phyloP scores from a whole-genome alignment of 1,140 invertebrate species.

The Papilio machaon region DNA sequence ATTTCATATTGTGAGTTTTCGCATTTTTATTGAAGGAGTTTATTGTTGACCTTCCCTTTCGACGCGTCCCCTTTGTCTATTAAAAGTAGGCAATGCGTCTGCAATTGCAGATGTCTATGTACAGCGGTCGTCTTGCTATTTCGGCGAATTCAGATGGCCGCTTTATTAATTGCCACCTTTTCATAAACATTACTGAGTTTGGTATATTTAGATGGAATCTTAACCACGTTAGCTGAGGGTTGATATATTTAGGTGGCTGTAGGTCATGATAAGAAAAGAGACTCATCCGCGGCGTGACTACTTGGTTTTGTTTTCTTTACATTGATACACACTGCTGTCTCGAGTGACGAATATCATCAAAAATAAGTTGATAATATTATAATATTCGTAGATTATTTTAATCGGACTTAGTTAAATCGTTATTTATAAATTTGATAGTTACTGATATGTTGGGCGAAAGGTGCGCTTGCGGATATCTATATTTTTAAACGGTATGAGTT shows the following conservation, averaged over 20 bases:
- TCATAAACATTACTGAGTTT: not conserved
- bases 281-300: slow-evolving; percentile 45
- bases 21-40: not conserved
- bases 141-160: too few species aligned
- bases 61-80: too few species aligned
- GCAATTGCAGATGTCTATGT: too few species aligned
- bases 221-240: slow-evolving; percentile 18
- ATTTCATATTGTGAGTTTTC: not conserved
- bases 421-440: too few species aligned
- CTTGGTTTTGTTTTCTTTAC: slow-evolving; percentile 42
- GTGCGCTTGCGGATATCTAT: too few species aligned
- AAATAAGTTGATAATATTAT: not conserved
- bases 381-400: not conserved
- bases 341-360: not conserved
- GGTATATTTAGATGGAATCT: not conserved
- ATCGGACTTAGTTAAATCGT: too few species aligned
- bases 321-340: slow-evolving; percentile 40
- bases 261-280: slow-evolving; percentile 60
- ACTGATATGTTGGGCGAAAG: too few species aligned
- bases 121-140: too few species aligned
- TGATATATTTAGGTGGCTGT: slow-evolving; percentile 51
- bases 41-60: too few species aligned
- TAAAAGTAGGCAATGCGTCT: too few species aligned
- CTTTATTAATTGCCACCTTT: too few species aligned
- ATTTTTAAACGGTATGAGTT: too few species aligned